Conservation (phyloP, 1,140 invertebrate species). For the Thrips palmi region DNA sequence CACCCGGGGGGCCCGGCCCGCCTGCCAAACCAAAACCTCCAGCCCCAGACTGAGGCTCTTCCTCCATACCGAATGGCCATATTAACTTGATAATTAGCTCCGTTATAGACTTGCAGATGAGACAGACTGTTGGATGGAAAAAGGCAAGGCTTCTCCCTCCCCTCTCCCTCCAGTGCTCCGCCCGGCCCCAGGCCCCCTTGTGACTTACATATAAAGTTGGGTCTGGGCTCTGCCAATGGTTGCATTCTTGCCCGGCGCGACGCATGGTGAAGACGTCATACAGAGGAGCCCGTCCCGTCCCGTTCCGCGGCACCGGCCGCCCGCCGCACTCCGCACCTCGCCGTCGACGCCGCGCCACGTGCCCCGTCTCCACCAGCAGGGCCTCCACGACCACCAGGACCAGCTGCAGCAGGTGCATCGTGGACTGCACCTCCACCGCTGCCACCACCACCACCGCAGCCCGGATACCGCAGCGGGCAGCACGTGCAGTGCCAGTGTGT, state of each 20-base stretch:
- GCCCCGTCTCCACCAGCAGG: neutral
- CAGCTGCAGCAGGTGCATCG: constrained; percentile 1
- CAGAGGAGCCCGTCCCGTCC: too few relatives aligned
- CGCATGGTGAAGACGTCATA: constrained; percentile 12
- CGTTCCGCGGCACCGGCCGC: neutral
- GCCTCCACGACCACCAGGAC: constrained; percentile 6
- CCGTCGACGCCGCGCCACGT: neutral
- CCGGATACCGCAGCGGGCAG: too few relatives aligned
- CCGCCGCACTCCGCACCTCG: neutral
- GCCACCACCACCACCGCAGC: too few relatives aligned
- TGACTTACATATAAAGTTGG: constrained; percentile 22
- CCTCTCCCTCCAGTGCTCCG: constrained; percentile 11
- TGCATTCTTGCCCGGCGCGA: constrained; percentile 18
- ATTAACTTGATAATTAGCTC: constrained; percentile 80
- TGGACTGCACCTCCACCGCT: constrained; percentile 9
- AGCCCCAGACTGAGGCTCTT: constrained; percentile 25
- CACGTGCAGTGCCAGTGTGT: too few relatives aligned
- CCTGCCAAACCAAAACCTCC: constrained; percentile 23
- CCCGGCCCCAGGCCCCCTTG: constrained; percentile 13
- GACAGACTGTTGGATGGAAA: constrained; percentile 22
- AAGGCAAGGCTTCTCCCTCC: constrained; percentile 15
- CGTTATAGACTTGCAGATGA: constrained; percentile 81
- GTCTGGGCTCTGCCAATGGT: constrained; percentile 14
- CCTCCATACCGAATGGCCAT: constrained; percentile 50
- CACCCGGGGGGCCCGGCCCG: constrained; percentile 12